phyloP scores from a whole-genome alignment of 1,140 invertebrate species.

The Drosophila sp. region DNA sequence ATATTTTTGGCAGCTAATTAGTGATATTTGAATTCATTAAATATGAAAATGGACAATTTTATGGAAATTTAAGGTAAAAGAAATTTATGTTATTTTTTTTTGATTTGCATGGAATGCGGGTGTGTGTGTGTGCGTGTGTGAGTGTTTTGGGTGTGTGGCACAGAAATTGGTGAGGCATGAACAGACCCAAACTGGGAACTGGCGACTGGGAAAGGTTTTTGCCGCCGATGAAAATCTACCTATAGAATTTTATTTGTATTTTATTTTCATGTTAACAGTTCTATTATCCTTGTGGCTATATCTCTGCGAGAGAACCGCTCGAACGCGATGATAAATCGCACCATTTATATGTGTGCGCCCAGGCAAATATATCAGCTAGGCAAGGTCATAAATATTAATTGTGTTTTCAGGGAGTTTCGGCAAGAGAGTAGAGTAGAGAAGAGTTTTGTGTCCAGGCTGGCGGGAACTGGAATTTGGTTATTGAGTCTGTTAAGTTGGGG shows the following conservation, averaged over 20 bases:
- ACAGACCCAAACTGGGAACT: not conserved
- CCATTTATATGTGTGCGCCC: slow-evolving; percentile 77
- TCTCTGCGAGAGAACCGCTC: slow-evolving; percentile 33
- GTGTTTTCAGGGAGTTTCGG: slow-evolving; percentile 46
- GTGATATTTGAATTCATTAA: slow-evolving; percentile 73
- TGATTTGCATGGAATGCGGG: slow-evolving; percentile 27
- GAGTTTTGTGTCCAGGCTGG: slow-evolving; percentile 12
- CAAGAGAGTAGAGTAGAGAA: not conserved
- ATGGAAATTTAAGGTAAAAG: slow-evolving; percentile 35
- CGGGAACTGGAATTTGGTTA: slow-evolving; percentile 20
- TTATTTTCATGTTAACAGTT: slow-evolving; percentile 79
- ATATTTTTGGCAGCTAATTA: slow-evolving; percentile 75
- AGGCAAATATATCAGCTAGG: slow-evolving; percentile 77
- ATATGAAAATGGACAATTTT: slow-evolving; percentile 48
- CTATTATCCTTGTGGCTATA: slow-evolving; percentile 77
- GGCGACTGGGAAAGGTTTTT: slow-evolving; percentile 1
- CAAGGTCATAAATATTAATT: slow-evolving; percentile 82
- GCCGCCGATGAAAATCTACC: slow-evolving; percentile 32
- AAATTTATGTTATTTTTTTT: slow-evolving; percentile 38
- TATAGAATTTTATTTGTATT: slow-evolving; percentile 69
- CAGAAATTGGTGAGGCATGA: not conserved
- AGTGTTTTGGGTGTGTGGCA: slow-evolving; percentile 30
- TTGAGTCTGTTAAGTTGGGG: slow-evolving; percentile 10
- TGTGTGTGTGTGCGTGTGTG: slow-evolving; percentile 1
- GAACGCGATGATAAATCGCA: slow-evolving; percentile 71